Base-by-base conservation (phyloP, 2,797 vertebrate genomes). In the Gallirallus australis region DNA sequence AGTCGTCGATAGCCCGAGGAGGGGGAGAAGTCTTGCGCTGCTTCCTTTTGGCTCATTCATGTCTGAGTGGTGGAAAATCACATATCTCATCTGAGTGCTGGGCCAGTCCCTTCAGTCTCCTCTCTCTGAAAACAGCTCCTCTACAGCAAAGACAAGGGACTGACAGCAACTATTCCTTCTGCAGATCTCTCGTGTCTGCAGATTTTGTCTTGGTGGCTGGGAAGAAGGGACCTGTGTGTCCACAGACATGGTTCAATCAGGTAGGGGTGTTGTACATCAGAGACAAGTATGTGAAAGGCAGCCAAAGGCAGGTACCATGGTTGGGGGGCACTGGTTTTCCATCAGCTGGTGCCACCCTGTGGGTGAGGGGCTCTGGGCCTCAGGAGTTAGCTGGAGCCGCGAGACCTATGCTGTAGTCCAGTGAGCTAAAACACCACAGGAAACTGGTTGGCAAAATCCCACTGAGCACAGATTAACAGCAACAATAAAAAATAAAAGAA, bases 91-190 rank as follows among this genome's bases (percentile, higher is more conserved):
- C 12, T 30, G 61, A 71, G 20, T 68, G 12, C 76, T 86, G 40
- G 50, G 48, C 9, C 23, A 47, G 7, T 50, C 40, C 25, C 28
- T 80, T 82, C 64, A 70, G 47, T 39, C 33, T 15, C 19, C 12
- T 60, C 21, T 82, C 19, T 48, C 48, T 76, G 18, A 35, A 47
- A 57, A 35, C 11, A 73, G 52, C 15, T 94, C 53, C 47, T 90
- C 0, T 33, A 8, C 2, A 15, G 52, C 79, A 86, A 53, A 84
- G 37, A 45, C 0, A 0, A 13, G 24, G 17, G 11, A 30, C 13
- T 69, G 40, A 28, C 37, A 47, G 23, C 42, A 72, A 33, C 65
- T 57, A 92, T 24, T 72, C 21, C 23, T 91, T 27, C 72, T 82
- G 54, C 37, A 72, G 30, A 40, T 59, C 37, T 71, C 54, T 45